Percentiles rank a stretch among this genome's conserved stretches.
phyloP scores from a whole-genome alignment of 2,888 invertebrate genomes.

The Trimorus sp. region DNA sequence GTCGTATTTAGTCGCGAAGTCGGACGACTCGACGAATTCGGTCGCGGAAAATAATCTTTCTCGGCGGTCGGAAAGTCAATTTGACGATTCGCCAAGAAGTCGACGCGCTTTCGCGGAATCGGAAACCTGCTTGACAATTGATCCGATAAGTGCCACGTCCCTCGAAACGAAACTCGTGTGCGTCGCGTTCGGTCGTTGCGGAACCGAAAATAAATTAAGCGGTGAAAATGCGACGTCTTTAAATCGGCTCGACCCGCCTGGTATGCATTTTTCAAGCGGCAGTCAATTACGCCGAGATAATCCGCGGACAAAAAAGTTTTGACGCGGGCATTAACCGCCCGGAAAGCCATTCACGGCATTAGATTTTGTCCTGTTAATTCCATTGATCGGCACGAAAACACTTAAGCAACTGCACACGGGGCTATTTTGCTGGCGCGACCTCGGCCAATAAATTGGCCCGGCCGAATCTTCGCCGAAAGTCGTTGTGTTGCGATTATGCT shows the following conservation, averaged over 20 bases:
- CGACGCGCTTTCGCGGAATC: background rate
- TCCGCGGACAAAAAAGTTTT: conserved; percentile 39
- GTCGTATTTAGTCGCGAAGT: too few relatives aligned
- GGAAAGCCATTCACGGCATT: conserved; percentile 43
- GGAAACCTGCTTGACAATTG: too few relatives aligned
- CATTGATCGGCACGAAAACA: conserved; percentile 47
- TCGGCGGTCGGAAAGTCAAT: conserved; percentile 12
- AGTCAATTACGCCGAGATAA: conserved; percentile 42
- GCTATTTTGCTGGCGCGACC: conserved; percentile 34
- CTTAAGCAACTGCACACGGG: conserved; percentile 27
- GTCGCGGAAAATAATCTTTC: background rate
- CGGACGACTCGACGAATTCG: too few relatives aligned
- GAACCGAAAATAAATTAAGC: conserved; percentile 4
- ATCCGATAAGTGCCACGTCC: too few relatives aligned
- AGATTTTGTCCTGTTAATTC: conserved; percentile 47
- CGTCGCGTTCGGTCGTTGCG: too few relatives aligned
- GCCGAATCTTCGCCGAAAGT: background rate
- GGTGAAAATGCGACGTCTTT: conserved; percentile 4
- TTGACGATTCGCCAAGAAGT: conserved; percentile 31
- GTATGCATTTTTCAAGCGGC: conserved; percentile 30
- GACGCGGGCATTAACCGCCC: conserved; percentile 30
- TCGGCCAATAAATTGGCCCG: conserved; percentile 33
- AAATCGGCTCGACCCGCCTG: background rate
- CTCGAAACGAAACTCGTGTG: too few relatives aligned
- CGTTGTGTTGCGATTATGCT: background rate